Base-by-base conservation (phyloP, 2,888 invertebrate species). In the Lycia hirtaria region DNA sequence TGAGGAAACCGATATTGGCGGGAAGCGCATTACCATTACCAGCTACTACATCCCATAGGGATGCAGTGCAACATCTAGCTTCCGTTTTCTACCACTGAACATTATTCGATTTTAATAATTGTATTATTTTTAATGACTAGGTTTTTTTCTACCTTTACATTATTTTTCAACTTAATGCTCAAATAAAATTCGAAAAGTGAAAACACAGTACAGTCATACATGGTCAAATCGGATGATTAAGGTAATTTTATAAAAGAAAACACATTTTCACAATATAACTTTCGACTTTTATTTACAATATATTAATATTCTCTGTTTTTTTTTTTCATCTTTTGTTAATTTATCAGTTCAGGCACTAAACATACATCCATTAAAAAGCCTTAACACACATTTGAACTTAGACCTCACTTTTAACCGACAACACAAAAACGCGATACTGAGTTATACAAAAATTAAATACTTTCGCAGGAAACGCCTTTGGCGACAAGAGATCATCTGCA, bases 241-340 rank as follows among this genome's bases (percentile, higher is more conserved):
- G 12, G 7, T 41, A 19, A 15, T 15, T 9, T 26, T 26, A 4
- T 5, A 41, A 45, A 62, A 56, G 28, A 69, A 81, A 73, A 75
- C 55, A 50, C 64, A 62, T 45, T 62, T 62, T 56, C 68, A 72
- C 73, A 58, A 58, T 53, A 76, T 77, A 75, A 78, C 67, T 80
- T 78, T 81, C 77, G 71, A 82, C 75, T 78, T 82, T 90, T 90
- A 89, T 91, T 90, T 91, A 91, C 90, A 91, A 91, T 89, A 92
- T 90, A 90, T 88, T 90, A 87, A 87, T 90, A 88, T 89, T 84
- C 83, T 89, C 85, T 89, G 81, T 75, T 78, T 79, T 83, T 79
- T n/a, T 83, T 73, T 75, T 73, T 77, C 75, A 80, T 76, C 17
- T 78, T 81, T 72, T 67, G 56, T 61, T 65, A 59, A 75, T 76